Evolutionary conservation across 2,113 vertebrate genomes (phyloP), one percentile per base, ranked within the genome.

Genomic region (Pelvicachromis taeniatus): DNA sequence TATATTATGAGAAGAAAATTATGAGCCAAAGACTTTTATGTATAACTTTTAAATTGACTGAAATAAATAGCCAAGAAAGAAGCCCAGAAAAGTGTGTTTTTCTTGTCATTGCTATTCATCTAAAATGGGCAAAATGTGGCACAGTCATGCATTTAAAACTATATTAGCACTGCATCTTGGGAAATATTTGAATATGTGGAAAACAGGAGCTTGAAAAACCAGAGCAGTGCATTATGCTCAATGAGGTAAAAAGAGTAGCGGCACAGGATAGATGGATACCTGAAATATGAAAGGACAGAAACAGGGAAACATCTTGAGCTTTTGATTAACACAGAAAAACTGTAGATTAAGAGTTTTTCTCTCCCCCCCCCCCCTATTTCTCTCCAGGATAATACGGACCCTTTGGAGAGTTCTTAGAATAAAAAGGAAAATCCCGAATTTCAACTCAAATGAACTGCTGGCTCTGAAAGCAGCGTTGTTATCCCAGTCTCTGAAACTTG

Each of bases 381-480:
- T 91, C 89, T 90, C 77, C 82, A 85, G 82, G 89, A 93, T 88
- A 88, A 92, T 78, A 54, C 26, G 7, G 42, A 89, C 54, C 78
- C 91, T 94, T 92, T 86, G 82, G 89, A 94, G 87, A 93, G 59
- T 83, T 85, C 75, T 12, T 19, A 33, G 29, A 70, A 23, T 38
- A 65, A 78, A 65, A 58, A n/a, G 14, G 54, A 82, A 93, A 89
- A 91, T 91, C 86, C 82, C 77, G 48, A 63, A 91, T 90, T 93
- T 95, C 81, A 91, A 92, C 86, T 88, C 65, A 93, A 88, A 92
- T 93, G 93, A 95, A 94, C 88, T 83, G 83, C 88, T 92, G 93
- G 85, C 89, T 94, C 85, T 94, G 87, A 95, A 93, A 90, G 90
- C 87, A 89, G 80, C 83, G 89, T 90, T 93, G 93, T 93, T 95